Conservation (phyloP, 2,113 vertebrate genomes). For the Speoplatyrhinus poulsoni region DNA sequence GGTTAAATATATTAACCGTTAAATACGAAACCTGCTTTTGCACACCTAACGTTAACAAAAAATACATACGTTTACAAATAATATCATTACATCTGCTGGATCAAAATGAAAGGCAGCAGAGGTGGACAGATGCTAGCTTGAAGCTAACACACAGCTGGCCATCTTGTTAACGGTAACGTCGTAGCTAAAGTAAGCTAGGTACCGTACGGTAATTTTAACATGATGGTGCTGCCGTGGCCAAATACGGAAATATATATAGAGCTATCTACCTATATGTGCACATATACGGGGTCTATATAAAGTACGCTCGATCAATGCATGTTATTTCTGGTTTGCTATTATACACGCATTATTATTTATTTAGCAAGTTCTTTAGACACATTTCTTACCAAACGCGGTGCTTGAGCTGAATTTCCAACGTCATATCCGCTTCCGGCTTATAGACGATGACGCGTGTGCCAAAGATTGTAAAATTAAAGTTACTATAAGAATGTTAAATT, state of each 20-base stretch:
- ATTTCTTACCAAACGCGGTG: constrained; percentile 75
- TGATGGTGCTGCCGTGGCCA: neutral
- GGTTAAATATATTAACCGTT: no score
- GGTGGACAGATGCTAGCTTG: neutral
- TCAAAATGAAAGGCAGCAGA: neutral
- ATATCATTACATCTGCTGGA: no score
- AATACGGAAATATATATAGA: neutral
- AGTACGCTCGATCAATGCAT: fast-evolving
- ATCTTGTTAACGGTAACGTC: constrained; percentile 42
- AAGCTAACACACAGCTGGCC: constrained; percentile 32
- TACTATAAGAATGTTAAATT: no score
- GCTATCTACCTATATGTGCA: neutral
- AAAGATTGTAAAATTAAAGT: no score
- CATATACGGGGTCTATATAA: fast-evolving
- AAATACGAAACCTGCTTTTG: no score
- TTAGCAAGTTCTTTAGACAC: neutral
- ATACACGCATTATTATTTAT: neutral
- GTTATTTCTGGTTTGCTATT: fast-evolving
- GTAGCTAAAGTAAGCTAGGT: constrained; percentile 16
- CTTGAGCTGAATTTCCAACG: constrained; percentile 45
- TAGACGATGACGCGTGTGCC: no score
- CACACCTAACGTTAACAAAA: no score
- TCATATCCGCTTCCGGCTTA: constrained; percentile 66
- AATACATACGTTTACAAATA: no score
- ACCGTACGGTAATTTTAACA: constrained; percentile 15